Base-by-base conservation (phyloP, 2,888 invertebrate genomes). In the Molanna angustata region DNA sequence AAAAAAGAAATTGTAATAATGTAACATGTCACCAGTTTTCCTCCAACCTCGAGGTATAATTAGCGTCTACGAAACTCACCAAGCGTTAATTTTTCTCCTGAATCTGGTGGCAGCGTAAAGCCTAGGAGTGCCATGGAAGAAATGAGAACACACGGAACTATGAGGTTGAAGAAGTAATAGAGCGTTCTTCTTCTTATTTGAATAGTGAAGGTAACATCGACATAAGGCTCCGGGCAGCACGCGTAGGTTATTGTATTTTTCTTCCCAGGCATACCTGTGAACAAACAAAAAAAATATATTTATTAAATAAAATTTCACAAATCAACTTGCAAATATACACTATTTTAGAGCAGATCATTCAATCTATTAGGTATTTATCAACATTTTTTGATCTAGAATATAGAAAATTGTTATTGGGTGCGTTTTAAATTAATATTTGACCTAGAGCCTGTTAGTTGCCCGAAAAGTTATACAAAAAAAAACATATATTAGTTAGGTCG, bases 161-260 rank as follows among this genome's bases (percentile, higher is more conserved):
- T 97, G 74, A 99, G 86, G 81, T 99, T 99, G 85, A 98, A 95
- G 80, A 96, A 96, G 80, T 98, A 98, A 83, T 97, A 98, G 66
- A 98, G 82, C 44, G 97, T 97, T 67, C 97, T 83, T 69, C 98
- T 83, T 64, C 97, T 84, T 67, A 99, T 94, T 80, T 92, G 91
- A 72, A 99, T 94, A 63, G 91, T 93, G 77, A 96, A 98, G 32
- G 97, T 97, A 59, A 99, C 89, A 70, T 95, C 94, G 63, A 96
- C 88, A 77, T 94, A 91, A 49, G 94, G 92, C 73, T 92, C 89
- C 66, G 96, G 85, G 76, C 96, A 90, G 83, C 97, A 90, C 76
- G 93, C 88, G 76, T 94, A 94, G 65, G 84, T 86, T 71, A 90
- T 89, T 62, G 87, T 89, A 73, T 93, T 93, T 79, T 90, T 90